Evolutionary conservation across 2,888 invertebrate genomes (phyloP), one percentile per base, ranked within the genome.

Genomic region (Dusona sp.): DNA sequence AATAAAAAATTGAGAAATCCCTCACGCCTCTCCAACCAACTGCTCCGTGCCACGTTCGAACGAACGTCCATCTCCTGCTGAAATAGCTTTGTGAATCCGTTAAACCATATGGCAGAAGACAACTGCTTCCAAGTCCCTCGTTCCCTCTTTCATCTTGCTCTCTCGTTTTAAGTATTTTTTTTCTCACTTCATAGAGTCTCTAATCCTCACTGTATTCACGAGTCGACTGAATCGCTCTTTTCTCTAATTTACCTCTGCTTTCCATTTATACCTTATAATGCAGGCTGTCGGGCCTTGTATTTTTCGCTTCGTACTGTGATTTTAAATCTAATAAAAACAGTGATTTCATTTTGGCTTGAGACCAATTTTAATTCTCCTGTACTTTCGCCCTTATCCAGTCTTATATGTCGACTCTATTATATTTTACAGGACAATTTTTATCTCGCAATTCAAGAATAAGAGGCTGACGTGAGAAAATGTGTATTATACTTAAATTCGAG

Each of bases 1-100:
- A 79, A 85, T 88, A 84, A 88, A 87, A 88, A 86, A 88, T 88
- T 87, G 79, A 86, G 87, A 83, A 87, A 87, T 87, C 61, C 77
- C 82, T 86, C 83, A 75, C 68, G 83, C 83, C 51, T 42, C 51
- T 72, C 61, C 11, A 11, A 25, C 33, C 33, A 45, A 61, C 25
- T 51, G 45, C 70, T 61, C 54, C 75, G 25, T 25, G 77, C 22
- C 36, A 54, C 45, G n/a, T 48, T 36, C 38, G 25, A 67, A 68
- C 57, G 79, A 79, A 13, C n/a, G 54, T 75, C 61, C 70, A n/a
- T 73, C 51, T 64, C 36, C 54, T 65, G 73, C 51, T 73, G 65
- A 65, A 22, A 42, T 48, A 42, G n/a, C 72, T 48, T n/a, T 65
- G 65, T 54, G 22, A 72, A 29, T 38, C 83, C 33, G 65, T 72